A percentile compares a stretch with the other conserved stretches of the same genome.
Evolutionary conservation across 2,888 invertebrate genomes (phyloP).

Genomic region (Augiades crinisus): DNA sequence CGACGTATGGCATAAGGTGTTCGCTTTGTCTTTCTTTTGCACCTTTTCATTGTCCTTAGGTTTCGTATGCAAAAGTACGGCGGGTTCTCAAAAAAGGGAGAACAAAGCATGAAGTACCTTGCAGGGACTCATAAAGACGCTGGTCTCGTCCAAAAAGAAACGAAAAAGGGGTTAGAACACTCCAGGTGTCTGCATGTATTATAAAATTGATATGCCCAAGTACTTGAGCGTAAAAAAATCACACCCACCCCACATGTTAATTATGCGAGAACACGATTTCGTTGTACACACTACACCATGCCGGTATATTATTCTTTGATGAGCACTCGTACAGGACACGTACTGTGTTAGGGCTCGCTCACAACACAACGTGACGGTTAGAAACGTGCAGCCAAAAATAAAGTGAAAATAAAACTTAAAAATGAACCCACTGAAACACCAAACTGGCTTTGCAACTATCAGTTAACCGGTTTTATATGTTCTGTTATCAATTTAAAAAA

Average conservation of each 20-base stretch:
- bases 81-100: neutral
- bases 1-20: neutral
- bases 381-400: no score
- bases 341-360: neutral
- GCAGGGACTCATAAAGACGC: neutral
- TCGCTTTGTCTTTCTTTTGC: neutral
- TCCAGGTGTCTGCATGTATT: conserved; percentile 21
- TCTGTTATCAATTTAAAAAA: no score
- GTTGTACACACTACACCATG: conserved; percentile 26
- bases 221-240: conserved; percentile 22
- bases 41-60: neutral
- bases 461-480: no score
- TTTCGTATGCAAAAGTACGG: neutral
- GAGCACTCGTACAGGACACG: conserved; percentile 21
- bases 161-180: conserved; percentile 1
- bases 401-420: no score
- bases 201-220: conserved; percentile 24
- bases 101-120: conserved; percentile 3
- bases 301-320: conserved; percentile 16
- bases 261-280: conserved; percentile 41
- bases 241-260: conserved; percentile 32
- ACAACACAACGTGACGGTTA: neutral
- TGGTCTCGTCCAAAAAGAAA: conserved; percentile 8
- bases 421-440: no score
- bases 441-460: no score